Percentiles rank a stretch among this genome's conserved stretches.
phyloP scores from a whole-genome alignment of 2,797 vertebrate genomes.

The Harpagifer antarcticus region DNA sequence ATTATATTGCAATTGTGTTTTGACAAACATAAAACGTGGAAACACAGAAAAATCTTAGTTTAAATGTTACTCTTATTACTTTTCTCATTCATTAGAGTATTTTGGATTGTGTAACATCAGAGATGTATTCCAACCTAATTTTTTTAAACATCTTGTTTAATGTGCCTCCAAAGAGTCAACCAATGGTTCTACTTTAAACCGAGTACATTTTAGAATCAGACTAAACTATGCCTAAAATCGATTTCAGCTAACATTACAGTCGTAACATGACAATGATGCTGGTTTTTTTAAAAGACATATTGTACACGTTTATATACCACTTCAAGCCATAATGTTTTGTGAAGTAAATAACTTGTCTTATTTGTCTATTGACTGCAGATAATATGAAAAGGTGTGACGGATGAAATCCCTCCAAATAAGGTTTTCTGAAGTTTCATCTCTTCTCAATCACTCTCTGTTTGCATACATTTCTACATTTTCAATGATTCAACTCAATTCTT shows the following conservation, averaged over 20 bases:
- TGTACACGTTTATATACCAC: background rate
- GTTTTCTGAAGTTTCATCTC: background rate
- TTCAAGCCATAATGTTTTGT: background rate
- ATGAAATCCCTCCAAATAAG: background rate
- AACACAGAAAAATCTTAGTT: background rate
- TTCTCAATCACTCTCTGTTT: background rate
- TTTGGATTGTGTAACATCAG: background rate
- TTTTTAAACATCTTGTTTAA: background rate
- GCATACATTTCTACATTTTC: background rate
- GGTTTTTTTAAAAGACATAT: background rate
- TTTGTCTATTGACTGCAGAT: conserved; percentile 3
- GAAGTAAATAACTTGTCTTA: background rate
- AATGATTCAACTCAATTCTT: conserved; percentile 16
- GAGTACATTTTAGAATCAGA: background rate
- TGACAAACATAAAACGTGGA: background rate
- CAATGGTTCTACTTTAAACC: background rate
- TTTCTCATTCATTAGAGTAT: background rate
- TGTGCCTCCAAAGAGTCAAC: background rate
- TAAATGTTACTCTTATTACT: conserved; percentile 1
- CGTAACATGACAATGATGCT: background rate
- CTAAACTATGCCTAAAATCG: background rate
- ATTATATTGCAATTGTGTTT: background rate
- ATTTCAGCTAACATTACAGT: conserved; percentile 2
- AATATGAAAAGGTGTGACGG: background rate
- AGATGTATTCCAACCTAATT: background rate